These are phyloP conservation scores for Euschistus heros DNA, from an alignment of 1,140 invertebrate genomes.

Conservation along the genomic window DNA sequence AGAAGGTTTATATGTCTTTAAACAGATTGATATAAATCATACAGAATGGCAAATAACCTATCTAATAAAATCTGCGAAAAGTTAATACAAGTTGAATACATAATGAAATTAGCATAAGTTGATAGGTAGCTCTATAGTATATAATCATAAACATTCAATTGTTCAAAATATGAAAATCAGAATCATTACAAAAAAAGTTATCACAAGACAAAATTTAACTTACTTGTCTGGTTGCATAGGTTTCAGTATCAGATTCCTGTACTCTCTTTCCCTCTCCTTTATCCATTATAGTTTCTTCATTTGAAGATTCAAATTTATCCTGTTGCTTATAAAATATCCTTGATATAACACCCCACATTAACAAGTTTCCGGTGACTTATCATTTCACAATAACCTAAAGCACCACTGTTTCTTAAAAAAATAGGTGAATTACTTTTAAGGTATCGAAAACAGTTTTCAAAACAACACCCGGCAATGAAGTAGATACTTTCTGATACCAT, in stretches of 20 bases:
- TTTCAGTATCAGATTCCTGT: constrained; percentile 18
- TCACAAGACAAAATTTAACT: background rate
- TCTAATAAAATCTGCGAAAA: no score
- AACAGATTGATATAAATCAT: no score
- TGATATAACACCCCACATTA: constrained; percentile 25
- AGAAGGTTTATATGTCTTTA: no score
- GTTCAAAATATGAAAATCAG: constrained; percentile 20
- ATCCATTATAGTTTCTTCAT: constrained; percentile 24
- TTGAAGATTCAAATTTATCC: constrained; percentile 13
- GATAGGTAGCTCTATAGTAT: no score
- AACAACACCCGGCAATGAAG: background rate
- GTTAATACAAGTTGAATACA: no score
- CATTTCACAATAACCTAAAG: background rate
- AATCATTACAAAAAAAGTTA: background rate
- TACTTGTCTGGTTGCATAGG: constrained; percentile 21
- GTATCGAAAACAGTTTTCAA: background rate
- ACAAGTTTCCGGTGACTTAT: constrained; percentile 13
- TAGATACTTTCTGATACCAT: no score
- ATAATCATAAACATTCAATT: background rate
- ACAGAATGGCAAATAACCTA: no score
- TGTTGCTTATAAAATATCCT: constrained; percentile 21
- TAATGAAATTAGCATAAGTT: no score
- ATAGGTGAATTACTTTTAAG: background rate
- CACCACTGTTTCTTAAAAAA: background rate
- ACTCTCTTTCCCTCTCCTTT: constrained; percentile 11